Percentiles rank a stretch among this genome's conserved stretches.
Evolutionary conservation across 1,140 invertebrate genomes (phyloP).

Genomic region (Rhagoletis zephyria): DNA sequence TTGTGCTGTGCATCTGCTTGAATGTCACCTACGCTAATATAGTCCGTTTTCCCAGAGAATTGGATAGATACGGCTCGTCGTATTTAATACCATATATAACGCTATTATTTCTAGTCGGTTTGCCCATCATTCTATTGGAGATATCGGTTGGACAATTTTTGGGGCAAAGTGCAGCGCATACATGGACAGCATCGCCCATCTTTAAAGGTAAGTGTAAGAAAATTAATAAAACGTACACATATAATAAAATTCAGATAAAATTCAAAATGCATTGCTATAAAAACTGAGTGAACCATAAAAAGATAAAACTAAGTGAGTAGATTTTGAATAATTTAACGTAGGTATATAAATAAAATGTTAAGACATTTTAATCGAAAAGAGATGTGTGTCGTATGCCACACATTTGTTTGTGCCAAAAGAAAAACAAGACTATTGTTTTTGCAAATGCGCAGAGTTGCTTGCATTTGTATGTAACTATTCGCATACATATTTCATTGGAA

Average conservation of each 20-base stretch:
- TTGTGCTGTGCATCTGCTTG: constrained; percentile 71
- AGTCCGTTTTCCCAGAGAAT: constrained; percentile 72
- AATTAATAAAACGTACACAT: not conserved
- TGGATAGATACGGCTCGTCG: constrained; percentile 70
- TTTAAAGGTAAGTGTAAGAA: constrained; percentile 68
- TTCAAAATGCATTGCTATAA: not conserved
- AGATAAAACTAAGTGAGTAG: no score
- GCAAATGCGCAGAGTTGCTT: no score
- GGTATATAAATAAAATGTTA: no score
- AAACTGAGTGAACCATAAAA: no score
- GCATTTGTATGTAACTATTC: no score
- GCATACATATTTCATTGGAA: no score
- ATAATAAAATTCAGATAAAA: not conserved
- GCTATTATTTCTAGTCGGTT: constrained; percentile 71
- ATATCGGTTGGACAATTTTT: constrained; percentile 72
- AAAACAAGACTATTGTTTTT: no score
- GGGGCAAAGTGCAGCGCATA: constrained; percentile 71
- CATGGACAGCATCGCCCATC: constrained; percentile 72
- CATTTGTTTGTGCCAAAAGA: no score
- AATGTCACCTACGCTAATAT: constrained; percentile 72
- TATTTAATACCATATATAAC: constrained; percentile 71
- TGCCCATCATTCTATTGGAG: constrained; percentile 72
- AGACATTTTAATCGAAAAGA: no score
- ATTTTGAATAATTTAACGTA: no score
- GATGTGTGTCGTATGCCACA: no score